Percentiles rank a stretch among this genome's conserved stretches.
Evolutionary conservation across 2,113 vertebrate species (phyloP).

Genomic region (Hystrix brachyura): DNA sequence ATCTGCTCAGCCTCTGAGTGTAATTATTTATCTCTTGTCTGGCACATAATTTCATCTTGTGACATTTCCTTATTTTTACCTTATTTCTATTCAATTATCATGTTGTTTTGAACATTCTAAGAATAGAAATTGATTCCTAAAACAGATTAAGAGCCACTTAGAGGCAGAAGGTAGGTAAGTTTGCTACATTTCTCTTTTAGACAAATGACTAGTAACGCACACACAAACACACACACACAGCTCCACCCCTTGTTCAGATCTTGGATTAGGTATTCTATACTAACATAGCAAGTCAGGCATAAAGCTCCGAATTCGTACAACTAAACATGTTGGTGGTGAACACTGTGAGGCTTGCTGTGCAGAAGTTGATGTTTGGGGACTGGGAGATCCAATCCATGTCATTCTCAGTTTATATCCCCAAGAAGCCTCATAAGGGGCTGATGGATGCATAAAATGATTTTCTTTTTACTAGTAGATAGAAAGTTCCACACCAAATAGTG

Average conservation of each 20-base stretch:
- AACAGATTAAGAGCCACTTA: not conserved
- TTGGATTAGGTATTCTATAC: not conserved
- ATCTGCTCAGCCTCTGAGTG: not conserved
- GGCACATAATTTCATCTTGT: constrained; percentile 12
- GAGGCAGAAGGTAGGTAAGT: not conserved
- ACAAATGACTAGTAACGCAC: not conserved
- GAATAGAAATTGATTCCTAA: not conserved
- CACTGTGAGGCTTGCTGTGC: not conserved
- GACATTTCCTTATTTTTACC: not conserved
- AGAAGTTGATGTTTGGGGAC: not conserved
- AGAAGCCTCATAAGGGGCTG: not conserved
- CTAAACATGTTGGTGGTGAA: not conserved
- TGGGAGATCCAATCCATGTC: not conserved
- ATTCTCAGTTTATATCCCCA: not conserved
- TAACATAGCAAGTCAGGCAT: not conserved
- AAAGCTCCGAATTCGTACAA: not conserved
- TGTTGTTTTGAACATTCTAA: constrained; percentile 12
- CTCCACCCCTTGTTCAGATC: not conserved
- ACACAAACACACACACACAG: not conserved
- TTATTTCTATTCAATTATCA: not conserved
- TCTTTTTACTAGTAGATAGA: not conserved
- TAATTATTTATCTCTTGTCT: not conserved
- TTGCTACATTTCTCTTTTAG: not conserved
- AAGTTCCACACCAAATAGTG: not conserved
- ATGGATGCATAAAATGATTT: not conserved